Percentiles rank a stretch among this genome's conserved stretches.
Evolutionary conservation across 2,888 invertebrate genomes (phyloP).

Genomic region (Tetheella fluctuosa): DNA sequence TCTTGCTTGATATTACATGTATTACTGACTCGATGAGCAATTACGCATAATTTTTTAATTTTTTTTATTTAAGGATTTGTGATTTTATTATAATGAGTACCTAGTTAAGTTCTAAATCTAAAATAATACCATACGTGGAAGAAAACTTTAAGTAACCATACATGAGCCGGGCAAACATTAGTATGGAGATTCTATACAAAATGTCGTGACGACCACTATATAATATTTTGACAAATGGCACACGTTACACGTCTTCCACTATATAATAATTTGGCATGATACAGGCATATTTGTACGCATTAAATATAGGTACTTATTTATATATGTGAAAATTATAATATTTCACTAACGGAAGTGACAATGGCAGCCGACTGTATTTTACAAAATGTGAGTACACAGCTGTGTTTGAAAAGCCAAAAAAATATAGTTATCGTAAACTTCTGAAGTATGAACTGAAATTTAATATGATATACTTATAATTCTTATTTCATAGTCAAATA

Average conservation of each 20-base stretch:
- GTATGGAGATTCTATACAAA: too few relatives aligned
- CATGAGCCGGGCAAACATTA: too few relatives aligned
- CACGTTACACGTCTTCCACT: neutral
- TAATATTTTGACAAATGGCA: constrained; percentile 4
- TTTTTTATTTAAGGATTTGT: too few relatives aligned
- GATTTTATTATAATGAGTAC: too few relatives aligned
- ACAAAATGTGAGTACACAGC: neutral
- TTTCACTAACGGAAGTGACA: constrained; percentile 2
- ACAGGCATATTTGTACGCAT: neutral
- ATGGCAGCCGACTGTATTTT: neutral
- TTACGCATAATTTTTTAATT: too few relatives aligned
- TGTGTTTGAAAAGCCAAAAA: neutral
- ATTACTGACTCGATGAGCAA: too few relatives aligned
- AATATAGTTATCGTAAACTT: neutral
- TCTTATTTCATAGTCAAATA: constrained; percentile 1
- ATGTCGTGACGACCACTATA: too few relatives aligned
- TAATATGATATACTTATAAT: neutral
- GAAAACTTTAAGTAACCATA: too few relatives aligned
- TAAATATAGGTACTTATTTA: neutral
- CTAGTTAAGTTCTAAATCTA: too few relatives aligned
- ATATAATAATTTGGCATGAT: neutral
- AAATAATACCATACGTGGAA: neutral
- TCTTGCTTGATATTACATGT: too few relatives aligned
- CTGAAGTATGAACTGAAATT: neutral
- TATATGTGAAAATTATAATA: neutral